These are phyloP conservation scores for Tinamus guttatus DNA, from an alignment of 2,113 vertebrate species.

Conservation along the genomic window DNA sequence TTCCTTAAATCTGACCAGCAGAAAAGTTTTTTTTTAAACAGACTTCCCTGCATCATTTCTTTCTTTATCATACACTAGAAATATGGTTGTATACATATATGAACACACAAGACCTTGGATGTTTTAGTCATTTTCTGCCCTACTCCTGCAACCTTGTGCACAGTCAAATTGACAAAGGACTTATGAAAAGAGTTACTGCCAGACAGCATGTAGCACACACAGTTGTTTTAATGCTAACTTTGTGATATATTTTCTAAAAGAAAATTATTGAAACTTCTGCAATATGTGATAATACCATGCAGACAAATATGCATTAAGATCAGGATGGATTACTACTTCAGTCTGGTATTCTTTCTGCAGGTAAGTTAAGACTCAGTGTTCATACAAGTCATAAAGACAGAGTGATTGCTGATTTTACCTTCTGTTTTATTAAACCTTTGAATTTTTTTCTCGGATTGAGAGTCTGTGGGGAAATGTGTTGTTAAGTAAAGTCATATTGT, in stretches of 20 bases:
- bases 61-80: not conserved
- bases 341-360: not conserved
- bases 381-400: not conserved
- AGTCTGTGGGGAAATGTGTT: not conserved
- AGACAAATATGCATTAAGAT: not conserved
- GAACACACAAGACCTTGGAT: not conserved
- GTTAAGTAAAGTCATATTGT: not conserved
- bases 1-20: slow-evolving; percentile 29
- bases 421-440: slow-evolving; percentile 1
- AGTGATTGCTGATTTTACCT: not conserved
- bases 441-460: slow-evolving; percentile 7
- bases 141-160: not conserved
- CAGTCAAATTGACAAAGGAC: not conserved
- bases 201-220: accelerated
- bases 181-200: not conserved
- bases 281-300: not conserved
- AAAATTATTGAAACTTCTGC: slow-evolving; percentile 8
- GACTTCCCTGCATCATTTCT: not conserved
- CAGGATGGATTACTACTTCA: slow-evolving; percentile 20
- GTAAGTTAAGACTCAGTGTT: not conserved
- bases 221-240: not conserved
- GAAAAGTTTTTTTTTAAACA: slow-evolving; percentile 8
- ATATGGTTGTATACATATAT: not conserved
- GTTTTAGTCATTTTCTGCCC: not conserved
- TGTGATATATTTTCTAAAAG: not conserved